Base-by-base conservation (phyloP, 2,113 vertebrate genomes). In the Elaphurus davidianus region DNA sequence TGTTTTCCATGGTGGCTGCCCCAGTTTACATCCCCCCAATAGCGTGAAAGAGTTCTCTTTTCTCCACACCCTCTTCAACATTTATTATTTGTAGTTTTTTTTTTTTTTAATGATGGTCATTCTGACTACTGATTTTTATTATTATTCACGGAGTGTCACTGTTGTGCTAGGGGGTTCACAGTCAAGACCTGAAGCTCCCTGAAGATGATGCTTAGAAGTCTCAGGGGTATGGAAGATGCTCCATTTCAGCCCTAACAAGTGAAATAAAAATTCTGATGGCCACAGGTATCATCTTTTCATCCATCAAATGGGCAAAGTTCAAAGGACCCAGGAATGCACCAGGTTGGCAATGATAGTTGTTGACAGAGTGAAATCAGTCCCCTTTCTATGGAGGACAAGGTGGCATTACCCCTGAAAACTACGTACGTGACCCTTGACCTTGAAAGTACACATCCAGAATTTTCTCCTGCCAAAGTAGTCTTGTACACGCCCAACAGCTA, bases 71-170 rank as follows among this genome's bases (percentile, higher is more conserved):
- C 50, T 54, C 50, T 14, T 52, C 50, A 82, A 12, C 79, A 36
- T 82, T n/a, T 82, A 52, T 82, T 36, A 54, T 82, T 14, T 25
- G 79, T 25, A 33, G 30, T 9, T 50, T 50, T 50, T 43, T 12
- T 33, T 16, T 6, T 0, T n/a, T 47, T 50, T 1, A 50, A 6
- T n/a, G 79, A 54, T 82, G 11, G 30, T 21, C 1, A 2, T 33
- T 52, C 78, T 52, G 47, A 52, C 40, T 27, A 43, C 12, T 15
- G 71, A 76, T 23, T 76, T 76, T 76, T 27, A 43, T 43, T 76
- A 25, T 76, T 76, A 27, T 76, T 27, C 71, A 43, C 14, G 12
- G 67, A 40, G 19, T 76, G 23, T 43, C 71, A 1, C 52, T 19
- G 4, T 55, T 36, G 33, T 76, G 71, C 71, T 43, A 76, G 40